Conservation (phyloP, 2,797 vertebrate genomes). For the Chaunax sp. region DNA sequence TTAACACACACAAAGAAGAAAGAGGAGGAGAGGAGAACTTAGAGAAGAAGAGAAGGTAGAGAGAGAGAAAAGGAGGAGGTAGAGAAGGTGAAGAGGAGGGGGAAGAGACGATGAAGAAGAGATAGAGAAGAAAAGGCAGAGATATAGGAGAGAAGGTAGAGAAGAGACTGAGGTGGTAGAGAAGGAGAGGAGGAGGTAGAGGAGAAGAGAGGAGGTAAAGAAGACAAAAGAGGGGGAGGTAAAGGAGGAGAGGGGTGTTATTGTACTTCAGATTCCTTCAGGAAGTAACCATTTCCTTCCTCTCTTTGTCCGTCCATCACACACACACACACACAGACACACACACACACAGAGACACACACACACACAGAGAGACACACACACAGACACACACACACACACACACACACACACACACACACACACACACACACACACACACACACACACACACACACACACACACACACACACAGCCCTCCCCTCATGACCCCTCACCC, state of each 20-base stretch:
- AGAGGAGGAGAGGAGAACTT: too few species aligned
- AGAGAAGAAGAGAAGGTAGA: too few species aligned
- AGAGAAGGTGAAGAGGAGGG: too few species aligned
- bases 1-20: not conserved
- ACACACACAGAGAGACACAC: conserved; percentile 12
- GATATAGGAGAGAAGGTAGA: too few species aligned
- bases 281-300: not conserved
- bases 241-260: not conserved
- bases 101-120: too few species aligned
- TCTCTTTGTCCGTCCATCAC: too few species aligned
- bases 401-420: not conserved
- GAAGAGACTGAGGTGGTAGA: too few species aligned
- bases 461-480: conserved; percentile 5
- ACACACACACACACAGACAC: conserved; percentile 3
- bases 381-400: conserved; percentile 10
- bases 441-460: conserved; percentile 7
- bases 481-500: not conserved
- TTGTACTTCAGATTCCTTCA: not conserved
- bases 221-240: too few species aligned
- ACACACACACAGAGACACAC: conserved; percentile 5
- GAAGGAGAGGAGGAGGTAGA: too few species aligned
- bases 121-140: too few species aligned
- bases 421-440: conserved; percentile 14
- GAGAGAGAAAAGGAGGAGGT: too few species aligned
- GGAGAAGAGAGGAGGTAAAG: too few species aligned